These are phyloP conservation scores for Drosophila tripunctata DNA, from an alignment of 2,888 invertebrate genomes.

Conservation along the genomic window DNA sequence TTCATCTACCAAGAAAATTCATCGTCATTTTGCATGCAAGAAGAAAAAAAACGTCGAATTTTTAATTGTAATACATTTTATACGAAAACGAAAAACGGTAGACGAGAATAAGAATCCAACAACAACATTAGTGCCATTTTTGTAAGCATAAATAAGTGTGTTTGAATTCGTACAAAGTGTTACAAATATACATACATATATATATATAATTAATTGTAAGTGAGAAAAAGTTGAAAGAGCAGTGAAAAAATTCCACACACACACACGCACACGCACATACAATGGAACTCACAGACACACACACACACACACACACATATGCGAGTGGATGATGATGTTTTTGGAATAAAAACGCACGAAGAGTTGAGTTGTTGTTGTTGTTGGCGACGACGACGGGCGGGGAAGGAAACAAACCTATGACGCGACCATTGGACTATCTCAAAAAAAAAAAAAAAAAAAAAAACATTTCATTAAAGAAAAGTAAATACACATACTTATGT, in stretches of 20 bases:
- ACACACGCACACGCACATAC: conserved; percentile 55
- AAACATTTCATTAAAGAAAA: conserved; percentile 29
- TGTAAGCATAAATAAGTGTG: conserved; percentile 64
- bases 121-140: conserved; percentile 75
- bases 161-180: conserved; percentile 68
- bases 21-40: conserved; percentile 82
- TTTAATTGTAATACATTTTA: conserved; percentile 70
- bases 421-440: conserved; percentile 57
- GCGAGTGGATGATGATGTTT: conserved; percentile 74
- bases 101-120: conserved; percentile 66
- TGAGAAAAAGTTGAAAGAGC: conserved; percentile 66
- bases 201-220: conserved; percentile 71
- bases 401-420: conserved; percentile 40
- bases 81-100: conserved; percentile 66
- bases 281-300: conserved; percentile 54
- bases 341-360: conserved; percentile 61
- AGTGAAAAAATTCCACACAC: conserved; percentile 80
- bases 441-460: too few species aligned
- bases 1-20: conserved; percentile 77
- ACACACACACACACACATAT: conserved; percentile 44
- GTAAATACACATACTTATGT: conserved; percentile 33
- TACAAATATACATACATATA: conserved; percentile 45
- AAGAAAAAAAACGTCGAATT: conserved; percentile 75
- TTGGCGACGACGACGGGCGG: conserved; percentile 30
- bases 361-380: too few species aligned